Conservation (phyloP, 1,140 invertebrate species). For the Drosophila azteca region DNA sequence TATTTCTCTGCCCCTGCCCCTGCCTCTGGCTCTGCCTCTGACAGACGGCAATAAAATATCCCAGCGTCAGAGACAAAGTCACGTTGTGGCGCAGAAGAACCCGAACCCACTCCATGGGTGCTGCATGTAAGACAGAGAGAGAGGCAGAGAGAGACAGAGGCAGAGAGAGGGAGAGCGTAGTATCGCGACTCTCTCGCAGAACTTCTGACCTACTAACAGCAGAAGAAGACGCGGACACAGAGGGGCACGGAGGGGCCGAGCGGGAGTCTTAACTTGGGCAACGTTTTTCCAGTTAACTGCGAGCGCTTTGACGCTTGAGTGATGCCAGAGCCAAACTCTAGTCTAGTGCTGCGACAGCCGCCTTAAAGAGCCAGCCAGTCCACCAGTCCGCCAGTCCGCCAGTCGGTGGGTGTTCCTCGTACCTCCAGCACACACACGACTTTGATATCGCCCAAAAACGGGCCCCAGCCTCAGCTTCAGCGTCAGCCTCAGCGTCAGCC, state of each 20-base stretch:
- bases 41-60: slow-evolving; percentile 72
- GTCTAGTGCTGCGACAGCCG: slow-evolving; percentile 10
- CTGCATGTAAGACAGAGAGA: slow-evolving; percentile 36
- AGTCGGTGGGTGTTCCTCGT: slow-evolving; percentile 66
- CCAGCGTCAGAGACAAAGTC: slow-evolving; percentile 72
- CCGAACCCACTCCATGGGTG: slow-evolving; percentile 6
- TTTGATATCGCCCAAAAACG: slow-evolving; percentile 31
- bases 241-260: background rate
- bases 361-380: slow-evolving; percentile 35
- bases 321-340: slow-evolving; percentile 54
- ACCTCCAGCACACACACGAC: slow-evolving; percentile 68
- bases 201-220: slow-evolving; percentile 75
- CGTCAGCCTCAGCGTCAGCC: slow-evolving; percentile 22
- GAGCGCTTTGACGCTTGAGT: slow-evolving; percentile 77
- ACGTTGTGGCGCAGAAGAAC: slow-evolving; percentile 50
- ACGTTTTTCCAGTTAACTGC: slow-evolving; percentile 65
- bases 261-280: slow-evolving; percentile 59
- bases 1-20: background rate
- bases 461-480: background rate
- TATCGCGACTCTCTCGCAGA: slow-evolving; percentile 66
- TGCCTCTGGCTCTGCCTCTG: background rate
- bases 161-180: slow-evolving; percentile 36
- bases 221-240: slow-evolving; percentile 2
- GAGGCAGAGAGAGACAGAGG: slow-evolving; percentile 23
- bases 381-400: slow-evolving; percentile 1